A percentile compares a stretch with the other conserved stretches of the same genome.
Evolutionary conservation across 1,140 invertebrate genomes (phyloP).

Genomic region (Hypothenemus hampei): DNA sequence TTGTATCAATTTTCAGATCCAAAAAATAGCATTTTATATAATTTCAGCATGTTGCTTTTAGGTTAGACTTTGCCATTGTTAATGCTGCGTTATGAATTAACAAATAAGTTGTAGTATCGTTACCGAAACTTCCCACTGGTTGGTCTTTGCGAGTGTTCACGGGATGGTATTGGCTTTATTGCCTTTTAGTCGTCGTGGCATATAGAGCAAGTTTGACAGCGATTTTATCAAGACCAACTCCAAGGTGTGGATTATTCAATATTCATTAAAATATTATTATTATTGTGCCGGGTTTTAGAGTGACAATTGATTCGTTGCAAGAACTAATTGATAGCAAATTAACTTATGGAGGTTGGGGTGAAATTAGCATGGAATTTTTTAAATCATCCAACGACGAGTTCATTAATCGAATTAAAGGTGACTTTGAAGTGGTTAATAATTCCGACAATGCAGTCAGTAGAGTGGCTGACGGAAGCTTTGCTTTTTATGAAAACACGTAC

Average conservation of each 20-base stretch:
- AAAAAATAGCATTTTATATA: conserved; percentile 68
- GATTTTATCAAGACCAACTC: conserved; percentile 68
- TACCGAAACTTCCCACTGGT: conserved; percentile 66
- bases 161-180: conserved; percentile 82
- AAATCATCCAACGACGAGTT: conserved; percentile 58
- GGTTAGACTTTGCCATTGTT: conserved; percentile 1
- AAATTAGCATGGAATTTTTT: conserved; percentile 65
- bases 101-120: conserved; percentile 57
- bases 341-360: conserved; percentile 62
- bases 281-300: conserved; percentile 43
- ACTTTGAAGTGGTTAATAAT: conserved; percentile 58
- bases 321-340: conserved; percentile 60
- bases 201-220: conserved; percentile 81
- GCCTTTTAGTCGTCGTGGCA: conserved; percentile 67
- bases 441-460: conserved; percentile 54
- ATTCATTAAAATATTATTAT: not conserved
- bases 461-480: conserved; percentile 64
- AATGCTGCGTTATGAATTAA: not conserved
- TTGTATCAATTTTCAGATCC: conserved; percentile 65
- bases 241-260: conserved; percentile 47
- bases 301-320: conserved; percentile 70
- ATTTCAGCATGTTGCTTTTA: conserved; percentile 69
- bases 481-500: conserved; percentile 76
- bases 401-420: conserved; percentile 59
- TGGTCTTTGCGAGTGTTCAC: conserved; percentile 74